Evolutionary conservation across 2,113 vertebrate species (phyloP), one percentile per base, ranked within the genome.

Genomic region (Camelus dromedarius): DNA sequence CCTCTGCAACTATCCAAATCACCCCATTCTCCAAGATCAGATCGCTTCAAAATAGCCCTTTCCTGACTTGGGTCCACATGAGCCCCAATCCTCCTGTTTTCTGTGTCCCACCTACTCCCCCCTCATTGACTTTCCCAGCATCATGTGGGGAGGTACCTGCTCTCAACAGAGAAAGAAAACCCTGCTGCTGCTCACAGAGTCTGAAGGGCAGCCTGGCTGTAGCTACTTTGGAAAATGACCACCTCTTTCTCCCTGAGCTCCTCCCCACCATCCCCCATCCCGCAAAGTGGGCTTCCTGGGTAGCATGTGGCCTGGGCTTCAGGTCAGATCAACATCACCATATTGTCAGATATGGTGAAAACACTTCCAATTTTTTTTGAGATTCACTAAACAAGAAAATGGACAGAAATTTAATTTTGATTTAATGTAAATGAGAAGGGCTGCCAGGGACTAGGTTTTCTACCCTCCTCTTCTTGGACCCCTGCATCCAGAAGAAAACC

Each of bases 141-240:
- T 48, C 60, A 32, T 22, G 1, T 16, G 2, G 6, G 54, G 46
- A 73, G 30, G 16, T 22, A 42, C 30, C 50, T 20, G 2, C 64
- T 95, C 56, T 95, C 52, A 83, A 58, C 28, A 52, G n/a, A 92
- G 32, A 69, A 75, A 93, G 16, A n/a, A 87, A 88, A 64, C 50
- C 26, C 18, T 50, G 24, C 2, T 38, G 6, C 35, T 64, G 9
- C 56, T 46, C 56, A 28, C 8, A 9, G 32, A 48, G 13, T 67
- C 10, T 54, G 48, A 92, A 66, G 42, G 42, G 18, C 3, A 86
- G 10, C 18, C 20, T 56, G 2, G 35, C 10, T 94, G 16, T 0
- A 5, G 24, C 82, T 32, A 46, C 52, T n/a, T 35, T 69, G 32
- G 50, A 19, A 35, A 91, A 62, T 56, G 24, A 24, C 10, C 3